These are phyloP conservation scores for Colletes latitarsis DNA, from an alignment of 1,140 invertebrate species.

Conservation along the genomic window DNA sequence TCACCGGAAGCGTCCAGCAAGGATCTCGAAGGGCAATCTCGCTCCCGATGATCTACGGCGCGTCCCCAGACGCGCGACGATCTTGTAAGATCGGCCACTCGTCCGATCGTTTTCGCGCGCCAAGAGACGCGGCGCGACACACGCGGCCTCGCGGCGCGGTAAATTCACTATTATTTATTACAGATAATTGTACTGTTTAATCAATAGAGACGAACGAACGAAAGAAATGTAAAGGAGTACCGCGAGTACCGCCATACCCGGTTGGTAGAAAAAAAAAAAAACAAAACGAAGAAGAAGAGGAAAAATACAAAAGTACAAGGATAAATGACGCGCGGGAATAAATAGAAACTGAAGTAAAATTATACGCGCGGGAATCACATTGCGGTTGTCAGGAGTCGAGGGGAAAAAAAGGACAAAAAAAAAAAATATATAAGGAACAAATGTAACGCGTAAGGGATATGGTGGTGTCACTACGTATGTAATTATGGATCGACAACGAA, in stretches of 20 bases:
- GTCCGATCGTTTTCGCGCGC: no score
- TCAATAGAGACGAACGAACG: conserved; percentile 46
- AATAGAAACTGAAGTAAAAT: conserved; percentile 43
- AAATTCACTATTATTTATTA: conserved; percentile 62
- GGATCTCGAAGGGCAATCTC: conserved; percentile 26
- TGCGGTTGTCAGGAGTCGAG: conserved; percentile 46
- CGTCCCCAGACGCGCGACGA: no score
- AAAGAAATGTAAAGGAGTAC: conserved; percentile 53
- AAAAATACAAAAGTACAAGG: conserved; percentile 10
- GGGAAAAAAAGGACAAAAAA: conserved; percentile 22
- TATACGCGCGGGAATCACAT: conserved; percentile 54
- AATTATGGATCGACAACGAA: conserved; percentile 53
- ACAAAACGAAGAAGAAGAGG: conserved; percentile 1
- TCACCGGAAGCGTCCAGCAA: background rate
- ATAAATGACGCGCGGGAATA: conserved; percentile 30
- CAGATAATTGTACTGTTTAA: conserved; percentile 65
- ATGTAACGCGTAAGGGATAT: conserved; percentile 48
- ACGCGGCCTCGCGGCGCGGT: conserved; percentile 36
- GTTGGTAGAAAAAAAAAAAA: conserved; percentile 15
- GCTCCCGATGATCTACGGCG: conserved; percentile 14
- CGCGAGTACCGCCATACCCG: conserved; percentile 37
- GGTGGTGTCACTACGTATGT: conserved; percentile 39
- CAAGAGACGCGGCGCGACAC: background rate
- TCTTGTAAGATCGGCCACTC: no score
- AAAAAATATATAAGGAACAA: conserved; percentile 45